Conservation (phyloP, 2,888 invertebrate species). For the Punctoribates punctum region DNA sequence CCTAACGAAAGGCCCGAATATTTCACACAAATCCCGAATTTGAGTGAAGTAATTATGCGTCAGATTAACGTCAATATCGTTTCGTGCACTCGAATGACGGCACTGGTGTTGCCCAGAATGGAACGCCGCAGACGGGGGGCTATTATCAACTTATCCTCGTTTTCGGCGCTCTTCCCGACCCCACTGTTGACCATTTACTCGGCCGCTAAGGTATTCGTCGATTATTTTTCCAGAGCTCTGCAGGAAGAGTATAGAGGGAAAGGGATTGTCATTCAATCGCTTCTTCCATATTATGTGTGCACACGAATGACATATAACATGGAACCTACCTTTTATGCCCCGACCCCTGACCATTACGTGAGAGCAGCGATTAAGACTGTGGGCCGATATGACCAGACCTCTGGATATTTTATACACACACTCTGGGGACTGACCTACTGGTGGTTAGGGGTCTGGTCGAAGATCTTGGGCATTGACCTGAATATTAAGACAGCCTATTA, state of each 20-base stretch:
- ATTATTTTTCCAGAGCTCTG: slow-evolving; percentile 53
- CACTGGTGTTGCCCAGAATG: slow-evolving; percentile 74
- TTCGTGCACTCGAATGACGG: slow-evolving; percentile 77
- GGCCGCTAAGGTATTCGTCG: slow-evolving; percentile 67
- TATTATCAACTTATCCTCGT: slow-evolving; percentile 83
- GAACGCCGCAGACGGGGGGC: slow-evolving; percentile 67
- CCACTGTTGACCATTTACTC: slow-evolving; percentile 85
- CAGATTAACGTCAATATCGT: slow-evolving; percentile 82
- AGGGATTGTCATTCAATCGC: slow-evolving; percentile 52
- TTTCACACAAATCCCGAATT: slow-evolving; percentile 67
- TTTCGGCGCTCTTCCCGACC: slow-evolving; percentile 76
- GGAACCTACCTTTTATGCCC: slow-evolving; percentile 51
- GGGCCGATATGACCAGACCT: slow-evolving; percentile 51
- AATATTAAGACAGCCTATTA: slow-evolving; percentile 14
- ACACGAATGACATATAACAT: slow-evolving; percentile 50
- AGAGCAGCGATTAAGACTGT: slow-evolving; percentile 52
- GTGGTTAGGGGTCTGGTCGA: slow-evolving; percentile 20
- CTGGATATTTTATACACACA: slow-evolving; percentile 54
- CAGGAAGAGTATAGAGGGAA: slow-evolving; percentile 53
- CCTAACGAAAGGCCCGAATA: slow-evolving; percentile 77
- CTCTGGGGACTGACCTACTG: background rate
- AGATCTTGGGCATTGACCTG: slow-evolving; percentile 26
- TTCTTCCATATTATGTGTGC: slow-evolving; percentile 54
- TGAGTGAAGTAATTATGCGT: slow-evolving; percentile 63
- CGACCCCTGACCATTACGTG: slow-evolving; percentile 52